phyloP scores from a whole-genome alignment of 2,888 invertebrate genomes.

The Campoplex nolae region DNA sequence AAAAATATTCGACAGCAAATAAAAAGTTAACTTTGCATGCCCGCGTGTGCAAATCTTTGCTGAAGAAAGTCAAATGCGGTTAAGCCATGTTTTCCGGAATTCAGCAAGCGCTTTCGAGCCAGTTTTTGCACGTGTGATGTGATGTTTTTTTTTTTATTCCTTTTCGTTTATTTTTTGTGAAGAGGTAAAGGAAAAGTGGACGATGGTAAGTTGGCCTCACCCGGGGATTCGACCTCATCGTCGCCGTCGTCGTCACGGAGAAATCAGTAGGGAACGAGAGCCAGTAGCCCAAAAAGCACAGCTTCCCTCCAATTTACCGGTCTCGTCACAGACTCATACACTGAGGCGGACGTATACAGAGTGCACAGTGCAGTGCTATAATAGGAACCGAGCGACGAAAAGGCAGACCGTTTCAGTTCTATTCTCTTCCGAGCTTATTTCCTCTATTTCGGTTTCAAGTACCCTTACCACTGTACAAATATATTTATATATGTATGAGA shows the following conservation, averaged over 20 bases:
- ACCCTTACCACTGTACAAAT: conserved; percentile 25
- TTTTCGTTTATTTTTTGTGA: background rate
- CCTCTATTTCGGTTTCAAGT: conserved; percentile 68
- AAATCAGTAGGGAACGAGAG: conserved; percentile 45
- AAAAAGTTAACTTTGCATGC: background rate
- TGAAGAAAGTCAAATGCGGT: background rate
- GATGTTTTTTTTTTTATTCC: background rate
- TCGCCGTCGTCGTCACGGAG: conserved; percentile 57
- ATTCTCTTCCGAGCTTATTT: conserved; percentile 72
- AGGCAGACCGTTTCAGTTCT: conserved; percentile 68
- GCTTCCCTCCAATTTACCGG: conserved; percentile 68
- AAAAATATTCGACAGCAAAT: background rate
- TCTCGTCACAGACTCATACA: conserved; percentile 54
- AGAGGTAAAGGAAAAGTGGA: conserved; percentile 40
- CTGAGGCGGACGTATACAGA: background rate
- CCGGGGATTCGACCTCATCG: conserved; percentile 59
- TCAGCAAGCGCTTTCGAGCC: background rate
- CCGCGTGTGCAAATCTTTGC: background rate
- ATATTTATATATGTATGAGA: conserved; percentile 14
- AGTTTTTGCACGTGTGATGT: background rate
- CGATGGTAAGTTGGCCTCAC: conserved; percentile 46
- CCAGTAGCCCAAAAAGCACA: conserved; percentile 56
- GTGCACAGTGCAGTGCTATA: conserved; percentile 55
- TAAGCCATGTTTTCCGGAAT: background rate
- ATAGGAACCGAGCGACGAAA: conserved; percentile 67